Percentiles rank a stretch among this genome's conserved stretches.
These are phyloP conservation scores for Eulemur rubriventer DNA, from an alignment of 2,797 vertebrate genomes.

Conservation along the genomic window DNA sequence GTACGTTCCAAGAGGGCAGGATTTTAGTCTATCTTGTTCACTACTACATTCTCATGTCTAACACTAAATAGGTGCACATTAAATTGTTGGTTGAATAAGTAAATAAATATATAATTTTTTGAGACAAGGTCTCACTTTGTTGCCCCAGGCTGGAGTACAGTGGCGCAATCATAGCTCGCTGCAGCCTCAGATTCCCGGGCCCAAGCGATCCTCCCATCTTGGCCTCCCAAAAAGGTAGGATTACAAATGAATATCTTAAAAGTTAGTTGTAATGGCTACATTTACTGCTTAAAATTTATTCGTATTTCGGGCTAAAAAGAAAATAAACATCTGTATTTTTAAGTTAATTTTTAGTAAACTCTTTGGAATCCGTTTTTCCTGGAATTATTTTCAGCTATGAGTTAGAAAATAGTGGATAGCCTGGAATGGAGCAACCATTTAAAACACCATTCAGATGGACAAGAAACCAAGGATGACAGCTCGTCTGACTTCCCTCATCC, in stretches of 20 bases:
- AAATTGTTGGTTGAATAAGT: neutral
- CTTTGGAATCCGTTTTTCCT: neutral
- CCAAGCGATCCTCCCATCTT: neutral
- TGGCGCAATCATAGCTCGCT: too few species aligned
- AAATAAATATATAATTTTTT: neutral
- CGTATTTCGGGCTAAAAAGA: neutral
- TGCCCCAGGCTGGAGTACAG: neutral
- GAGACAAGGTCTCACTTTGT: neutral
- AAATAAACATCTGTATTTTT: neutral
- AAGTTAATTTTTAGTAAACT: neutral
- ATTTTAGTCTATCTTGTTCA: neutral
- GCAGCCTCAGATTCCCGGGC: neutral
- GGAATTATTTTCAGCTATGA: neutral
- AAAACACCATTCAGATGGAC: neutral
- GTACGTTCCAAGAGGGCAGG: neutral
- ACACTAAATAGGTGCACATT: neutral
- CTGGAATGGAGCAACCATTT: neutral
- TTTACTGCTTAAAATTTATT: neutral
- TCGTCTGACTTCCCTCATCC: neutral
- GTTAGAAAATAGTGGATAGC: neutral
- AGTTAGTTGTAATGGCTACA: neutral
- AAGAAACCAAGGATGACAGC: neutral
- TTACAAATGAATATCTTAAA: neutral
- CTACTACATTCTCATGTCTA: neutral
- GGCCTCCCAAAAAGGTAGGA: neutral